Evolutionary conservation across 2,888 invertebrate species (phyloP).

Genomic region (Sphaerophoria rueppellii): DNA sequence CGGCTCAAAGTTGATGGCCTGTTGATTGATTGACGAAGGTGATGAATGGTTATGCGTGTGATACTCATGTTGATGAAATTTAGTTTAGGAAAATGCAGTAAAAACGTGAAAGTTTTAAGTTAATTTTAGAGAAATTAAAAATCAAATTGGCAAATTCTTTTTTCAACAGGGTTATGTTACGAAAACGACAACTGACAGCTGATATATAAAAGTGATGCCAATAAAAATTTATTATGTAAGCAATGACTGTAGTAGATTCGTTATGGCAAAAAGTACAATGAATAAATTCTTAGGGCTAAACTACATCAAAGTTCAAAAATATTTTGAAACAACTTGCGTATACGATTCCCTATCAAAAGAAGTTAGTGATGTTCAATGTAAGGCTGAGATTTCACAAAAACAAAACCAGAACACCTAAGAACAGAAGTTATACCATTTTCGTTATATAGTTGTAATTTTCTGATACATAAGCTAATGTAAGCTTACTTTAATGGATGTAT

Average conservation of each 20-base stretch:
- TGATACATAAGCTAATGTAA: too few species aligned
- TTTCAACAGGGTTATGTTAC: slow-evolving; percentile 61
- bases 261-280: slow-evolving; percentile 1
- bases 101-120: too few species aligned
- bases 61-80: slow-evolving; percentile 47
- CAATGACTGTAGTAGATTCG: slow-evolving; percentile 24
- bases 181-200: slow-evolving; percentile 60
- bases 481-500: too few species aligned
- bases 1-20: slow-evolving; percentile 61
- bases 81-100: slow-evolving; percentile 6
- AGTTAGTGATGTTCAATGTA: too few species aligned
- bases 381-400: too few species aligned
- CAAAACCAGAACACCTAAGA: too few species aligned
- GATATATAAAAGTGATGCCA: slow-evolving; percentile 52
- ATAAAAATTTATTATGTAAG: slow-evolving; percentile 44
- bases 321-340: too few species aligned
- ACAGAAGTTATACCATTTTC: too few species aligned
- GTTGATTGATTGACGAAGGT: slow-evolving; percentile 36
- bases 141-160: slow-evolving; percentile 36
- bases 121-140: slow-evolving; percentile 7
- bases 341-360: too few species aligned
- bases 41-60: slow-evolving; percentile 55
- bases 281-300: too few species aligned
- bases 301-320: not conserved
- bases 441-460: too few species aligned